phyloP scores from a whole-genome alignment of 2,797 vertebrate species.

The Sandelia bainsii region DNA sequence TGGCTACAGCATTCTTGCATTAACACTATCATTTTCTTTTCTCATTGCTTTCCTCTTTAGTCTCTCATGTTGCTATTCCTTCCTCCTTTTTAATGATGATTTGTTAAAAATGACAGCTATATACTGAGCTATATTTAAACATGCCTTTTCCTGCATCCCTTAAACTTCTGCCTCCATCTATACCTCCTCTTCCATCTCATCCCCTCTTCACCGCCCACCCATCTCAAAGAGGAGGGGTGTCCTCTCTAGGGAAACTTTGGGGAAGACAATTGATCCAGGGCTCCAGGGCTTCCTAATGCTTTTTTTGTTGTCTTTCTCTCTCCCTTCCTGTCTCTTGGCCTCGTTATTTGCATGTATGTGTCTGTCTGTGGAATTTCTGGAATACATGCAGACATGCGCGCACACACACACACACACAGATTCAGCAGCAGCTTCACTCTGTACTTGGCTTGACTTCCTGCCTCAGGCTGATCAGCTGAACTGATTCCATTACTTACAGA shows the following conservation, averaged over 20 bases:
- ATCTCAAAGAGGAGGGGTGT: slow-evolving; percentile 39
- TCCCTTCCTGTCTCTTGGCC: slow-evolving; percentile 45
- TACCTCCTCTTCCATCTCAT: slow-evolving; percentile 25
- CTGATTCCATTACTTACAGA: slow-evolving; percentile 81
- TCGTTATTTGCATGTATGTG: slow-evolving; percentile 77
- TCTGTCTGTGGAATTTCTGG: slow-evolving; percentile 69
- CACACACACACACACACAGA: slow-evolving; percentile 35
- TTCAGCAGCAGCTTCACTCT: slow-evolving; percentile 67
- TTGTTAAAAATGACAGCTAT: slow-evolving; percentile 55
- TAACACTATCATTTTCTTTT: slow-evolving; percentile 31
- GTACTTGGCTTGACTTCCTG: slow-evolving; percentile 80
- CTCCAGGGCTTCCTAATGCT: slow-evolving; percentile 71
- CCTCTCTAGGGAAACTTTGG: slow-evolving; percentile 55
- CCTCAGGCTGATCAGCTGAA: slow-evolving; percentile 83
- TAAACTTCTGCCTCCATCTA: slow-evolving; percentile 46
- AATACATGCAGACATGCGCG: slow-evolving; percentile 22
- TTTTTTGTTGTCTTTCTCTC: slow-evolving; percentile 55
- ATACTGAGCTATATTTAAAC: slow-evolving; percentile 56
- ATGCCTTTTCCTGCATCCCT: slow-evolving; percentile 41
- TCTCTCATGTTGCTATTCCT: slow-evolving; percentile 27
- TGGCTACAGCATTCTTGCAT: slow-evolving; percentile 36
- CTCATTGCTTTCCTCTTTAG: slow-evolving; percentile 28
- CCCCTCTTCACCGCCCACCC: slow-evolving; percentile 13
- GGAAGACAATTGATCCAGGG: slow-evolving; percentile 68
- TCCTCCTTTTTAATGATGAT: slow-evolving; percentile 55